Conservation (phyloP, 2,797 vertebrate species). For the Oryzias dopingdopingensis region DNA sequence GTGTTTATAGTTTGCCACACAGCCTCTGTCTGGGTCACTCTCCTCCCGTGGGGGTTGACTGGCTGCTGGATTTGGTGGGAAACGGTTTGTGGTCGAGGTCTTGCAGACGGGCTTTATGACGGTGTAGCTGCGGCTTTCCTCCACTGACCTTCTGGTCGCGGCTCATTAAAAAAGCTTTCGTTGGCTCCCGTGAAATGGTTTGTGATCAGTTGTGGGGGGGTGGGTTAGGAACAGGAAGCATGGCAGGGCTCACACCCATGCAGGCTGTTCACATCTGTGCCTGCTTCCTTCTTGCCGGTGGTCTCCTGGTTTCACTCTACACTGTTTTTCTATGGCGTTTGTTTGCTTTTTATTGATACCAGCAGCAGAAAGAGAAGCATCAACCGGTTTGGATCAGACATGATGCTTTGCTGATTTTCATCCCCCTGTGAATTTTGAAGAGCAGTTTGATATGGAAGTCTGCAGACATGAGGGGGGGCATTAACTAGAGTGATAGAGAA, state of each 20-base stretch:
- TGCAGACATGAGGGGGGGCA: too few relatives aligned
- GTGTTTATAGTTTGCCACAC: slow-evolving; percentile 59
- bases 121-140: too few relatives aligned
- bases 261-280: slow-evolving; percentile 26
- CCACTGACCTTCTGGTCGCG: not conserved
- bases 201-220: slow-evolving; percentile 9
- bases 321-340: not conserved
- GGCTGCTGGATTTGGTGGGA: slow-evolving; percentile 52
- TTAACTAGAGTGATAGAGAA: too few relatives aligned
- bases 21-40: slow-evolving; percentile 54
- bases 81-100: slow-evolving; percentile 16
- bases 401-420: too few relatives aligned
- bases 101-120: too few relatives aligned
- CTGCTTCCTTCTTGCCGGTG: slow-evolving; percentile 47
- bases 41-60: slow-evolving; percentile 45
- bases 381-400: too few relatives aligned
- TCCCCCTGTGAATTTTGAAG: too few relatives aligned
- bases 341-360: not conserved
- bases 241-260: slow-evolving; percentile 49
- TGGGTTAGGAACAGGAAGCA: slow-evolving; percentile 60
- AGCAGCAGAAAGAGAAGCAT: too few relatives aligned
- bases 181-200: slow-evolving; percentile 5
- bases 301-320: slow-evolving; percentile 13
- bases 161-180: slow-evolving; percentile 19
- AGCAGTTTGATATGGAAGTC: too few relatives aligned